phyloP scores from a whole-genome alignment of 2,888 invertebrate species.

The Caenorhabditis wallacei region DNA sequence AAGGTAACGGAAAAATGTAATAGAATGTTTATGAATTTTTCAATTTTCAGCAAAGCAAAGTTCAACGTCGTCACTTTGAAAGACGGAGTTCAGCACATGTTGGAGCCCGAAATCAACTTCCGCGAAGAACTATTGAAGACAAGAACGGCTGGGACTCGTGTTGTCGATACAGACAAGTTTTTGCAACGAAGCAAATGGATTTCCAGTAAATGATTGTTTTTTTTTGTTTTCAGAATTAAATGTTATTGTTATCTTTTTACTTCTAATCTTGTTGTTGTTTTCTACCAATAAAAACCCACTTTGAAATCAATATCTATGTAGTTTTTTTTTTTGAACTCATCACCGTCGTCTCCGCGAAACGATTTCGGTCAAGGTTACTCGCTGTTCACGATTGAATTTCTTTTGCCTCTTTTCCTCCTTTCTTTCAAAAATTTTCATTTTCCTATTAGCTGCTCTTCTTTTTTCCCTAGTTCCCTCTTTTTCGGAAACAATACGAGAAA shows the following conservation, averaged over 20 bases:
- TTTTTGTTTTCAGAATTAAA: not conserved
- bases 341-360: conserved; percentile 15
- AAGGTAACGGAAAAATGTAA: conserved; percentile 18
- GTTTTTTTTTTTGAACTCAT: conserved; percentile 25
- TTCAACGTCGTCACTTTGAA: conserved; percentile 62
- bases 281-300: not conserved
- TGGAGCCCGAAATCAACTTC: conserved; percentile 56
- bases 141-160: conserved; percentile 48
- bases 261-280: conserved; percentile 3
- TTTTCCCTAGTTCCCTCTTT: not conserved
- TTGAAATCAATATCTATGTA: not conserved
- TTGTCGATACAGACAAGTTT: conserved; percentile 26
- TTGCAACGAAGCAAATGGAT: conserved; percentile 52
- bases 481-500: not conserved
- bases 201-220: conserved; percentile 6
- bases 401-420: conserved; percentile 1
- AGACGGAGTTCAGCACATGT: conserved; percentile 42
- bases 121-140: conserved; percentile 55
- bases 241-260: not conserved
- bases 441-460: not conserved
- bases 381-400: not conserved
- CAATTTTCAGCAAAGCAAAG: conserved; percentile 51
- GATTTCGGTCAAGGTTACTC: conserved; percentile 57
- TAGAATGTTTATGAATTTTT: not conserved
- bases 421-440: not conserved